Evolutionary conservation across 2,888 invertebrate genomes (phyloP).

Genomic region (Didymodactylos carnosus): DNA sequence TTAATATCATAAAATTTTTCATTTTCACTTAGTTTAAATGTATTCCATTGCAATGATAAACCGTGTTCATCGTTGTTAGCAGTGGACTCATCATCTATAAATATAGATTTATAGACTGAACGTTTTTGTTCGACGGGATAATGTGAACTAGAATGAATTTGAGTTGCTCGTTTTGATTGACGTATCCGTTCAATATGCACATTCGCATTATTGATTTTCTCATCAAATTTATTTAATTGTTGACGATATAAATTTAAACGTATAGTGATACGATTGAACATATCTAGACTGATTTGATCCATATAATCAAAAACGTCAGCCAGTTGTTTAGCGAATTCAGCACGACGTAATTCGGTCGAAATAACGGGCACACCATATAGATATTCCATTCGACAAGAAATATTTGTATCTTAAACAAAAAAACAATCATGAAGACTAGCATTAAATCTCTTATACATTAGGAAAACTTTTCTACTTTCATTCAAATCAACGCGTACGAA

Average conservation of each 20-base stretch:
- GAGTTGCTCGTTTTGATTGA: constrained; percentile 46
- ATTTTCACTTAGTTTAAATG: background rate
- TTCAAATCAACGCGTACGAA: too few relatives aligned
- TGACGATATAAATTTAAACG: constrained; percentile 50
- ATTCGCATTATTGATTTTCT: constrained; percentile 47
- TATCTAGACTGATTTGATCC: constrained; percentile 52
- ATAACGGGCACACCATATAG: constrained; percentile 40
- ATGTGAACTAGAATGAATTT: constrained; percentile 49
- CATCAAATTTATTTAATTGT: constrained; percentile 43
- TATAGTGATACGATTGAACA: constrained; percentile 52
- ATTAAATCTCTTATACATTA: too few relatives aligned
- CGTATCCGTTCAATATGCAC: constrained; percentile 51
- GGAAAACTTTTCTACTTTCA: too few relatives aligned
- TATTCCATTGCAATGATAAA: background rate
- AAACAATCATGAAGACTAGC: too few relatives aligned
- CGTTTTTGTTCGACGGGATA: constrained; percentile 17
- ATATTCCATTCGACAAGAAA: too few relatives aligned
- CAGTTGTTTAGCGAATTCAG: constrained; percentile 70
- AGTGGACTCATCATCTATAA: background rate
- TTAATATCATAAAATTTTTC: background rate
- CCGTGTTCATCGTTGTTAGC: background rate
- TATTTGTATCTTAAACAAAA: too few relatives aligned
- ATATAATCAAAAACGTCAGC: constrained; percentile 63
- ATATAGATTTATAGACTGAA: background rate
- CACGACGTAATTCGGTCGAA: constrained; percentile 60